These are phyloP conservation scores for Bactericera cockerelli DNA, from an alignment of 1,140 invertebrate genomes.

Conservation along the genomic window DNA sequence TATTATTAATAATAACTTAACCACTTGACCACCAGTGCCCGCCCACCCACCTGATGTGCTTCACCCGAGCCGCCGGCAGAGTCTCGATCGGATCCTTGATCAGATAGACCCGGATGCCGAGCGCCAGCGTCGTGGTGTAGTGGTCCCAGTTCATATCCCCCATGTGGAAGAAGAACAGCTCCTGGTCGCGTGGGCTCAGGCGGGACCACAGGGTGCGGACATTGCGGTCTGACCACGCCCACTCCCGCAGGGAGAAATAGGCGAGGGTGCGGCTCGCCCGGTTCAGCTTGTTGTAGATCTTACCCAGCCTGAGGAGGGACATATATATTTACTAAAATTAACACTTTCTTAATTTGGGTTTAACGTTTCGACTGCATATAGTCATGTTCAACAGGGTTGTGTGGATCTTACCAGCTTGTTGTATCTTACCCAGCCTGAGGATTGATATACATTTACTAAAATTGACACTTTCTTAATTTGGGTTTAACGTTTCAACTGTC, in stretches of 20 bases:
- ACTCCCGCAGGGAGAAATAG: constrained; percentile 52
- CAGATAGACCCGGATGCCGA: constrained; percentile 39
- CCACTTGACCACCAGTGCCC: too few species aligned
- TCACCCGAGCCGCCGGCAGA: constrained; percentile 20
- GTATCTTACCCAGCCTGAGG: too few species aligned
- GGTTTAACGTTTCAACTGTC: too few species aligned
- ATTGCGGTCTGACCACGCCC: constrained; percentile 54
- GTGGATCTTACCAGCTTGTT: too few species aligned
- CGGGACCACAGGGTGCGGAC: constrained; percentile 39
- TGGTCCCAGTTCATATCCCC: constrained; percentile 43
- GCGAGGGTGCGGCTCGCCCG: constrained; percentile 48
- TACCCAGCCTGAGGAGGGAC: constrained; percentile 41
- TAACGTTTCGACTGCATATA: too few species aligned
- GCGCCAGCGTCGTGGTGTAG: constrained; percentile 40
- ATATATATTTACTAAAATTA: too few species aligned
- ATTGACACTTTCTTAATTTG: too few species aligned
- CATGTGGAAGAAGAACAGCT: too few species aligned
- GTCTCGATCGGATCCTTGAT: constrained; percentile 45
- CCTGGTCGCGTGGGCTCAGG: constrained; percentile 42
- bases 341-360: too few species aligned
- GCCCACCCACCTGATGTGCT: constrained; percentile 20
- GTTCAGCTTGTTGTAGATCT: constrained; percentile 54
- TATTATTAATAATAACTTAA: too few species aligned
- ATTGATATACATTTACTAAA: too few species aligned
- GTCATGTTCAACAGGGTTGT: too few species aligned